A percentile compares a stretch with the other conserved stretches of the same genome.
Evolutionary conservation across 37 sponge, comb jelly and placozoan species (phyloP).

Genomic region (Tethya wilhelma): DNA sequence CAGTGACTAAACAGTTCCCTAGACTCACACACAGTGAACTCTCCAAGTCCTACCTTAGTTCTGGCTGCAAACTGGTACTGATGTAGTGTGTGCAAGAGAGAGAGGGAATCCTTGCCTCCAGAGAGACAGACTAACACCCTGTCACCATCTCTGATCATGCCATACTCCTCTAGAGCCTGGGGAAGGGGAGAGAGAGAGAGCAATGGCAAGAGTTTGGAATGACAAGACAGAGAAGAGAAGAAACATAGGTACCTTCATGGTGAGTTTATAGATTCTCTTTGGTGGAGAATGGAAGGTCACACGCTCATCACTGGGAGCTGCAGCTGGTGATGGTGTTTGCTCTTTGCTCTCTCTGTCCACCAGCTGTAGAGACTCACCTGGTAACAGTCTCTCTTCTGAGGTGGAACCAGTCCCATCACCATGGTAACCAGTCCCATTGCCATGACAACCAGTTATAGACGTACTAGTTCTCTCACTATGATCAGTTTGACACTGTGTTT

Average conservation of each 20-base stretch:
- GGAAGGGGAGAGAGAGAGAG: too few relatives aligned
- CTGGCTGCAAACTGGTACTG: conserved; percentile 86
- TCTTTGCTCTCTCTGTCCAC: background rate
- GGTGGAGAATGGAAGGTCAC: conserved; percentile 78
- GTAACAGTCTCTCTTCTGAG: too few relatives aligned
- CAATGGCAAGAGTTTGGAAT: too few relatives aligned
- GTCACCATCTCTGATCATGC: conserved; percentile 87
- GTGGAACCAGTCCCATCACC: too few relatives aligned
- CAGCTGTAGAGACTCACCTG: background rate
- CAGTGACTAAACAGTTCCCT: background rate
- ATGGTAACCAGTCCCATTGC: background rate
- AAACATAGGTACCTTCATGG: conserved; percentile 68
- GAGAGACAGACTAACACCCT: conserved; percentile 89
- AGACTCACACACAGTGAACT: background rate
- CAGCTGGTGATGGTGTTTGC: too few relatives aligned
- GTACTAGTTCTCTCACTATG: background rate
- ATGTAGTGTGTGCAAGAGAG: conserved; percentile 85
- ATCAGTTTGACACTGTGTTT: background rate
- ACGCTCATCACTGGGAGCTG: background rate
- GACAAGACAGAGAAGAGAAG: background rate
- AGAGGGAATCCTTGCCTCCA: conserved; percentile 95
- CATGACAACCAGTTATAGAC: too few relatives aligned
- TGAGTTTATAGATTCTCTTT: conserved; percentile 80
- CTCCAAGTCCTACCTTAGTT: conserved; percentile 60
- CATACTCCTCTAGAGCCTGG: conserved; percentile 83